These are phyloP conservation scores for Cephus rjabovi DNA, from an alignment of 2,888 invertebrate species.

Conservation along the genomic window DNA sequence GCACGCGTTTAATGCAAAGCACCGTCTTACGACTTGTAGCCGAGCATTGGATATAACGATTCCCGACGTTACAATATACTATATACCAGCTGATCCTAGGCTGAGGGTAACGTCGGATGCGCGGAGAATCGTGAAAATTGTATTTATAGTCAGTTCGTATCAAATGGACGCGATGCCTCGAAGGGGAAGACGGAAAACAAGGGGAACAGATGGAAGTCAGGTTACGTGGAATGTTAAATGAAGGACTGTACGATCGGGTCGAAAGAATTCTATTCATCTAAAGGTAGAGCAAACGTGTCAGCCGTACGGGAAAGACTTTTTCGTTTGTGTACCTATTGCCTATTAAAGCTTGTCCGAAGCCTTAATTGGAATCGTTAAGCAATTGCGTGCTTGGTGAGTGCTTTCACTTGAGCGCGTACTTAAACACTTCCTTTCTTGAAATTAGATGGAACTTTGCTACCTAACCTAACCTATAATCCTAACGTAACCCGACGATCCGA, in stretches of 20 bases:
- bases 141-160: not conserved
- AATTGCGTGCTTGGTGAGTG: not conserved
- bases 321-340: not conserved
- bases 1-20: not conserved
- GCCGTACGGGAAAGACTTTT: not conserved
- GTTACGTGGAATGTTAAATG: not conserved
- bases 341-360: not conserved
- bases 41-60: not conserved
- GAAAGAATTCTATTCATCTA: not conserved
- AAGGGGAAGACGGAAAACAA: not conserved
- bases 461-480: not conserved
- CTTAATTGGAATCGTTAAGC: not conserved
- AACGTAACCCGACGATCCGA: not conserved
- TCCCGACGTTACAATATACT: not conserved
- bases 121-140: not conserved
- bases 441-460: not conserved
- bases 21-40: not conserved
- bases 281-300: not conserved
- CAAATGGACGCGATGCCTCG: not conserved
- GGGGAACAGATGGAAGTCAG: not conserved
- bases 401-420: not conserved
- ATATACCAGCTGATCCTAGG: not conserved
- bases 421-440: not conserved
- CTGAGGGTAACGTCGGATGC: not conserved
- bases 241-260: not conserved